phyloP scores from a whole-genome alignment of 2,113 vertebrate genomes.

The Cinclus mexicanus region DNA sequence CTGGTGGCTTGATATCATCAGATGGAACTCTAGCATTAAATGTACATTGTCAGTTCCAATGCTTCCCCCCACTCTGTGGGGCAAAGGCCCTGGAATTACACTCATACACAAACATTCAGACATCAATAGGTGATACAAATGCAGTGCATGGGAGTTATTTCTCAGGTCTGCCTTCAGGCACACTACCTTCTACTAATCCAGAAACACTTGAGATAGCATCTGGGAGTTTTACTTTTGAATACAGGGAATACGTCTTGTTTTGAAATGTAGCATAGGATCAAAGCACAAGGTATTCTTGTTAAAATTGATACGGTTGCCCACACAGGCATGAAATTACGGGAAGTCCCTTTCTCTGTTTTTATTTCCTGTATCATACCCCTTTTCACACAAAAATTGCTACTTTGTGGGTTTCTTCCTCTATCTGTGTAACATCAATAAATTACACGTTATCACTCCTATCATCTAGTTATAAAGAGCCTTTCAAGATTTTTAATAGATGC shows the following conservation, averaged over 20 bases:
- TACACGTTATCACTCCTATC: slow-evolving; percentile 64
- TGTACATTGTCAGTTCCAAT: not conserved
- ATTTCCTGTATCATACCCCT: slow-evolving; percentile 36
- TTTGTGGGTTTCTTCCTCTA: slow-evolving; percentile 19
- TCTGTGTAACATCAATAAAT: slow-evolving; percentile 59
- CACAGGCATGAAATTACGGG: not conserved
- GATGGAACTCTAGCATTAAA: not conserved
- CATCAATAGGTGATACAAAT: slow-evolving; percentile 28
- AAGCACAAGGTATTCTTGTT: not conserved
- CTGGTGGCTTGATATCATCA: not conserved
- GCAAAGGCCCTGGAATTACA: not conserved
- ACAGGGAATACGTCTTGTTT: not conserved
- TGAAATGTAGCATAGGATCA: not conserved
- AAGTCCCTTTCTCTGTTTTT: slow-evolving; percentile 52
- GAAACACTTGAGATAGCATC: not conserved
- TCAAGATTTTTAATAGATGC: slow-evolving; percentile 66
- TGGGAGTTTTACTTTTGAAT: not conserved
- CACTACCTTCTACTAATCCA: not conserved
- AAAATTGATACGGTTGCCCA: not conserved
- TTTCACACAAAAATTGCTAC: slow-evolving; percentile 58
- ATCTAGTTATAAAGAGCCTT: slow-evolving; percentile 65
- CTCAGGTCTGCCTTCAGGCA: slow-evolving; percentile 8
- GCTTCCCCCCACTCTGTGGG: not conserved
- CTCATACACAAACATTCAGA: not conserved
- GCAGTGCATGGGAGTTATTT: not conserved